Base-by-base conservation (phyloP, 2,888 invertebrate species). In the Drosophila greeni region DNA sequence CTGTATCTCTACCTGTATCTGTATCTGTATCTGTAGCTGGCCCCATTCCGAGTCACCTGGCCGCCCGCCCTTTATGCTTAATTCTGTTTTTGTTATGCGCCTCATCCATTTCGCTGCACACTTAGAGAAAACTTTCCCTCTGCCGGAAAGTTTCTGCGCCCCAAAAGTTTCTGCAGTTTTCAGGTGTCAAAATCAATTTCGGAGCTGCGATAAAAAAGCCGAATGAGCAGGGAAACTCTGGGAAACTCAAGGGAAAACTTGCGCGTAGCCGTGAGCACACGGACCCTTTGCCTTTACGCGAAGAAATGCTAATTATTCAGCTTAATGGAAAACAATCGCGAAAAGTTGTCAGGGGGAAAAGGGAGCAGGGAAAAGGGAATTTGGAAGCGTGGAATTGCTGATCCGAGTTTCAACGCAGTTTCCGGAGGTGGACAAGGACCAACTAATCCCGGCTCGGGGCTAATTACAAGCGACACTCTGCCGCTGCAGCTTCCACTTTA, bases 121-220 rank as follows among this genome's bases (percentile, higher is more conserved):
- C 39, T 47, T 47, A 5, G 31, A 39, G 39, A 34, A 61, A 36
- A 61, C 20, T 40, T 61, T 34, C 6, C 1, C 18, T 31, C 23
- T 33, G 31, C 12, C 34, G 8, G 18, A 57, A 82, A 82, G 52
- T 82, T 76, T 49, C 57, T 23, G 24, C 52, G 39, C 53, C 57
- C 34, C 7, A 23, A 57, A 77, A 73, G 48, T 73, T 73, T 67
- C 7, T 54, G 54, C 66, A 66, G 54, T 62, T 47, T 43, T 58
- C 64, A 68, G 80, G 77, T 84, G 84, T 84, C 78, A 84, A 82
- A 84, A 78, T 78, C 78, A 78, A 78, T 78, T 83, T 75, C 20
- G 65, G 51, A 58, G 58, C 45, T 53, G 60, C 65, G 51, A 68
- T 68, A 70, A 68, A 70, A 62, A 55, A 36, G 31, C 20, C 14